Conservation (phyloP, 1,140 invertebrate species). For the Drosophila arawakana region DNA sequence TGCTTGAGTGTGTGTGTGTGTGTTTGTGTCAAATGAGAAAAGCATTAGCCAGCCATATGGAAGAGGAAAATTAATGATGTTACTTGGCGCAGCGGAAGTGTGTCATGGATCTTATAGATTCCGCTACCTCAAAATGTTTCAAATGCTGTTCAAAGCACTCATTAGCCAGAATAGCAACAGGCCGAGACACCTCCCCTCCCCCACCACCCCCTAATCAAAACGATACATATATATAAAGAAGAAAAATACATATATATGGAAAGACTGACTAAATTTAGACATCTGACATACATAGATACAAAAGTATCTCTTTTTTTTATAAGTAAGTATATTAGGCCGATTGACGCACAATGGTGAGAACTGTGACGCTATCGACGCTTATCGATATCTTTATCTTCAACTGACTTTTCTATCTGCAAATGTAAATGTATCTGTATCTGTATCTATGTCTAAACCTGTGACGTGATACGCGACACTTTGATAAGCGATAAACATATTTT, state of each 20-base stretch:
- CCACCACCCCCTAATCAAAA: conserved; percentile 60
- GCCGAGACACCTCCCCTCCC: conserved; percentile 33
- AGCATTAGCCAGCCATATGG: conserved; percentile 57
- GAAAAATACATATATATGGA: conserved; percentile 57
- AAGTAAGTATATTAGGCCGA: conserved; percentile 58
- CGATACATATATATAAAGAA: conserved; percentile 26
- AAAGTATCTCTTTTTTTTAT: conserved; percentile 15
- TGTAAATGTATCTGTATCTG: conserved; percentile 19
- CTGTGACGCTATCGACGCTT: conserved; percentile 47
- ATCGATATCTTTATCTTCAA: conserved; percentile 36
- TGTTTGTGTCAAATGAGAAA: conserved; percentile 56
- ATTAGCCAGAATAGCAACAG: conserved; percentile 58
- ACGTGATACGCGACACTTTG: conserved; percentile 24
- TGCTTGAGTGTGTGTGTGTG: conserved; percentile 14
- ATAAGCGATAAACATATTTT: conserved; percentile 44
- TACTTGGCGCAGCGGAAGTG: conserved; percentile 70
- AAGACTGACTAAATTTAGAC: conserved; percentile 48
- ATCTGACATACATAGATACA: conserved; percentile 34
- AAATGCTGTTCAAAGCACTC: conserved; percentile 36
- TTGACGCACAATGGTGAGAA: conserved; percentile 58
- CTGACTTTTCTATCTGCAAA: background rate
- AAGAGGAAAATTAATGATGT: conserved; percentile 79
- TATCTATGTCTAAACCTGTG: conserved; percentile 22
- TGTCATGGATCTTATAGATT: conserved; percentile 69
- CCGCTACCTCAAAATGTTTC: conserved; percentile 35